Base-by-base conservation (phyloP, 1,140 invertebrate genomes). In the Platyscapa corneri region DNA sequence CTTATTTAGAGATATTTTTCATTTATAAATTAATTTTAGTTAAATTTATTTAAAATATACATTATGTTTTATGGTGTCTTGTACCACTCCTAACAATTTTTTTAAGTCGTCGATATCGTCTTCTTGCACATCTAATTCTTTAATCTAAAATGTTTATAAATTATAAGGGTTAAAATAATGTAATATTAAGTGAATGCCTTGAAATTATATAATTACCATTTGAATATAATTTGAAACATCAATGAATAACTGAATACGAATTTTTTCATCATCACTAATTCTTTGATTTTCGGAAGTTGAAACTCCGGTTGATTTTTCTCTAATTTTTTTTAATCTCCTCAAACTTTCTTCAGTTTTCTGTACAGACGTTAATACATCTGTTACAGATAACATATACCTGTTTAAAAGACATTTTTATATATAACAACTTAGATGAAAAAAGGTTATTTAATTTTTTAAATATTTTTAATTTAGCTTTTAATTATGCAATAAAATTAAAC, bases 311-410 rank as follows among this genome's bases (percentile, higher is more conserved):
- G 94, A 94, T 89, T 95, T 95, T 82, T 97, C 96, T 86, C 96
- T 94, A 75, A 97, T 96, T 94, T 97, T 97, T 91, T 98, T 98
- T 82, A 99, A 94, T 88, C 97, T 95, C 90, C 96, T 95, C 70
- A 98, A 93, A 88, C 97, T 98, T 90, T 99, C 98, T 91, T 99
- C 98, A 87, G 98, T 99, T 94, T 97, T 98, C 91, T 97, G 97
- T 1, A 99, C 98, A 8, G 98, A 98, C 60, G 96, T 97, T 80
- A 99, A 93, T 8, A 99, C 97, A 93, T 99, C 97, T 85, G 95
- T 95, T 23, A 98, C 97, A 86, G 96, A 95, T 86, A 94, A 95
- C 87, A 95, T 95, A 94, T 98, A 99, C 87, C 97, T 98, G 18
- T 64, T 53, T 14, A 72, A 85, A 80, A 84, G 72, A 60, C 46